Conservation (phyloP, 2,797 vertebrate genomes). For the Vultur gryphus region DNA sequence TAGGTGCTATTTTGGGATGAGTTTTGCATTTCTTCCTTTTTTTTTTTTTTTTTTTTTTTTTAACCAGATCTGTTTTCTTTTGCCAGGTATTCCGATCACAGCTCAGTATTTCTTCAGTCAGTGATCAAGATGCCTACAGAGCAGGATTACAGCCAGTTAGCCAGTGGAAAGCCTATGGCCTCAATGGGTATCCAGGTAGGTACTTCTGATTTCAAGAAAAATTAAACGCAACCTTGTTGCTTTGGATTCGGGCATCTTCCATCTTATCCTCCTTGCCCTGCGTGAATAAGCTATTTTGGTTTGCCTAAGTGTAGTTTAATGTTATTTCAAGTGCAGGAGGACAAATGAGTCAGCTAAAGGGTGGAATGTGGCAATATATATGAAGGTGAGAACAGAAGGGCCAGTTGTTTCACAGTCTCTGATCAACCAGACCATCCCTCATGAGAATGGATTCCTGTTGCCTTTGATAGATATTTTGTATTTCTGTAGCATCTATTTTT, state of each 20-base stretch:
- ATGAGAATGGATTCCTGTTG: neutral
- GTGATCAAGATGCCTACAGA: constrained; percentile 78
- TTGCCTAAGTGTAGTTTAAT: neutral
- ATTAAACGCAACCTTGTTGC: neutral
- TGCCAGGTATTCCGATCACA: constrained; percentile 76
- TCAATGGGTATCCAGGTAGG: constrained; percentile 86
- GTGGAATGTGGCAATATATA: neutral
- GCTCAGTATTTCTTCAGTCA: constrained; percentile 74
- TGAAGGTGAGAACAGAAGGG: neutral
- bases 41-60: neutral
- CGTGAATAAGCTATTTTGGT: neutral
- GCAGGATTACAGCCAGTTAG: constrained; percentile 83
- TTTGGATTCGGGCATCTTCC: neutral
- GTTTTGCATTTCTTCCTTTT: neutral
- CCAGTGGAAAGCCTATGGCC: constrained; percentile 86
- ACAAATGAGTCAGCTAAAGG: neutral
- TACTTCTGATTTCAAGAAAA: neutral
- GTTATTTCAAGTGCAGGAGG: neutral
- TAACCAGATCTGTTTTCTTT: neutral
- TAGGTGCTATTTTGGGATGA: neutral
- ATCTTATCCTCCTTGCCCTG: neutral
- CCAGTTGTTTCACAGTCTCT: neutral
- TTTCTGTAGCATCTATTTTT: neutral
- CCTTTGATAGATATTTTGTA: neutral
- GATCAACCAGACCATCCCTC: neutral